Conservation (phyloP, 2,888 invertebrate genomes). For the Zelleria hepariella region DNA sequence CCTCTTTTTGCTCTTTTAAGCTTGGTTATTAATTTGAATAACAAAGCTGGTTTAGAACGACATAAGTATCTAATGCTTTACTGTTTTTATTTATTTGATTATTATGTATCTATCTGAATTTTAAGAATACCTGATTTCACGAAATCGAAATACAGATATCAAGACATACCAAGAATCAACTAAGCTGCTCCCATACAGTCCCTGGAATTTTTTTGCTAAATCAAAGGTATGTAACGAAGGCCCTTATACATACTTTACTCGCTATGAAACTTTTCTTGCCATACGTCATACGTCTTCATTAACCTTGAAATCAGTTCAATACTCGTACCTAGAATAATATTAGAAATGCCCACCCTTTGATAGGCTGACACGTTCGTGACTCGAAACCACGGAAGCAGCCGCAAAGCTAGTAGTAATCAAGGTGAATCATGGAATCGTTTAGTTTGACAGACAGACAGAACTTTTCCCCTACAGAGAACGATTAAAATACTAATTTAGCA, state of each 20-base stretch:
- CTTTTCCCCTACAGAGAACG: neutral
- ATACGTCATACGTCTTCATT: neutral
- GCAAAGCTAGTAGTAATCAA: neutral
- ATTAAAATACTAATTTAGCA: neutral
- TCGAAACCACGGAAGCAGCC: neutral
- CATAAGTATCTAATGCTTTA: too few relatives aligned
- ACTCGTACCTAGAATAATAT: neutral
- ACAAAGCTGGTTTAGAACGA: too few relatives aligned
- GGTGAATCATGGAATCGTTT: neutral
- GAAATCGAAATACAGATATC: too few relatives aligned
- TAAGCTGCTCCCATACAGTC: too few relatives aligned
- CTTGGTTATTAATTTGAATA: too few relatives aligned
- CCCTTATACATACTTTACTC: neutral
- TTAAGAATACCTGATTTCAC: too few relatives aligned
- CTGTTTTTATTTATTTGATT: too few relatives aligned
- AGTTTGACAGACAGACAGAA: neutral
- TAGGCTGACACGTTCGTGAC: neutral
- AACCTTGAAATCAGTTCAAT: neutral
- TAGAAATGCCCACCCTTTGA: neutral
- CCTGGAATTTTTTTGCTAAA: too few relatives aligned
- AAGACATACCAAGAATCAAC: too few relatives aligned
- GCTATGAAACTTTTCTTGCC: neutral
- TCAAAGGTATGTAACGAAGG: too few relatives aligned
- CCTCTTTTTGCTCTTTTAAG: too few relatives aligned
- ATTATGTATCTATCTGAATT: too few relatives aligned